phyloP scores from a whole-genome alignment of 2,797 vertebrate species.

The Spea hammondii region DNA sequence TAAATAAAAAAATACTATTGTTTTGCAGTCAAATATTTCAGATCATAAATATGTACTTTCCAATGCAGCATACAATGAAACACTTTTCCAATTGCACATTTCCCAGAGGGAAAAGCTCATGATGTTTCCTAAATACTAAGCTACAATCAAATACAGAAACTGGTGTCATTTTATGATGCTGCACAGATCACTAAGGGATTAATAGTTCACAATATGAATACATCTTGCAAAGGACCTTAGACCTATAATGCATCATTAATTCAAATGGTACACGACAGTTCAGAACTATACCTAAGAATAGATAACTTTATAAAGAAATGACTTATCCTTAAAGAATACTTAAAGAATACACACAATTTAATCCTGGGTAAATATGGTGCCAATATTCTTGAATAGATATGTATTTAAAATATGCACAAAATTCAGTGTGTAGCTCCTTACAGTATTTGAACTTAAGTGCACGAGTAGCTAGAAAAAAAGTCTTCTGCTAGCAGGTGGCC shows the following conservation, averaged over 20 bases:
- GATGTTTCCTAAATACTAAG: slow-evolving; percentile 47
- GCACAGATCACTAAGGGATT: slow-evolving; percentile 59
- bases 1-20: slow-evolving; percentile 38
- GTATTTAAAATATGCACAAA: too few relatives aligned
- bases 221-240: slow-evolving; percentile 65
- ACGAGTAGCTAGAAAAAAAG: too few relatives aligned
- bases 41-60: slow-evolving; percentile 36
- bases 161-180: slow-evolving; percentile 58
- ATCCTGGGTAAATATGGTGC: too few relatives aligned
- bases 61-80: slow-evolving; percentile 35
- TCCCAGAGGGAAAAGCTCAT: slow-evolving; percentile 42
- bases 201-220: slow-evolving; percentile 65
- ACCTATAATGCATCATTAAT: slow-evolving; percentile 67
- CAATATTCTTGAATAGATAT: too few relatives aligned
- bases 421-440: too few relatives aligned
- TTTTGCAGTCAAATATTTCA: slow-evolving; percentile 33
- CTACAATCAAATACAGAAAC: slow-evolving; percentile 54
- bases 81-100: slow-evolving; percentile 35
- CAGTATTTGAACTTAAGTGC: too few relatives aligned
- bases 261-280: slow-evolving; percentile 66
- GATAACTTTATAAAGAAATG: slow-evolving; percentile 34
- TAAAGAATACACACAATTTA: too few relatives aligned
- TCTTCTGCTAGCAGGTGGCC: too few relatives aligned
- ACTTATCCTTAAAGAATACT: slow-evolving; percentile 28
- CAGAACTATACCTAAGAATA: slow-evolving; percentile 60